These are phyloP conservation scores for Illadopsis cleaveri DNA, from an alignment of 2,113 vertebrate genomes.

Conservation along the genomic window DNA sequence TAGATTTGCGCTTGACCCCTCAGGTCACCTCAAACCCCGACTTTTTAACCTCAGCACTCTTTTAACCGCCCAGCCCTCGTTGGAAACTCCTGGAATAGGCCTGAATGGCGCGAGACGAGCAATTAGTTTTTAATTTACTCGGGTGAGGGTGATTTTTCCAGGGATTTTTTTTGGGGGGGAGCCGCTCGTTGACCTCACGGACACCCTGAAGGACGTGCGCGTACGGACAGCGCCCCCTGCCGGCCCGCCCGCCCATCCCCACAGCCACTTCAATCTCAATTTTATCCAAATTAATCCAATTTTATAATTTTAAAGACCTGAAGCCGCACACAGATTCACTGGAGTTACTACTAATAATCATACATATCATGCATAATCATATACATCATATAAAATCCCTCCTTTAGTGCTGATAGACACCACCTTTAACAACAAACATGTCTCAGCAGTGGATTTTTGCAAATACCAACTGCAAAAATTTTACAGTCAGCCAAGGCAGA, in stretches of 20 bases:
- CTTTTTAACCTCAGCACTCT: neutral
- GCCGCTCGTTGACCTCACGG: neutral
- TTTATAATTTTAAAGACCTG: neutral
- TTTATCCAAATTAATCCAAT: neutral
- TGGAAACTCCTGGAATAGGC: neutral
- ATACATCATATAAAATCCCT: fast-evolving
- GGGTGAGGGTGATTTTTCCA: neutral
- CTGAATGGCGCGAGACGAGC: neutral
- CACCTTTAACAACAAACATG: neutral
- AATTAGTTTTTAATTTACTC: neutral
- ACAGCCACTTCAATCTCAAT: fast-evolving
- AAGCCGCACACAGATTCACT: fast-evolving
- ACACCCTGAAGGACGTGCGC: neutral
- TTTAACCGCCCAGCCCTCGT: neutral
- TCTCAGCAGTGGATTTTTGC: neutral
- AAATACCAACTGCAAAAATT: neutral
- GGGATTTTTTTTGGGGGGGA: neutral
- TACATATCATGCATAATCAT: neutral
- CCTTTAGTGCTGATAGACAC: neutral
- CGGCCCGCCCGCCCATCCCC: neutral
- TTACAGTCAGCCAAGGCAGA: neutral
- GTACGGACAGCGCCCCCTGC: conserved; percentile 55
- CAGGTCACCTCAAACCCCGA: neutral
- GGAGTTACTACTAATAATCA: neutral
- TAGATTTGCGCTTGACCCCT: neutral